Conservation (phyloP, 2,113 vertebrate species). For the Plestiodon gilberti region DNA sequence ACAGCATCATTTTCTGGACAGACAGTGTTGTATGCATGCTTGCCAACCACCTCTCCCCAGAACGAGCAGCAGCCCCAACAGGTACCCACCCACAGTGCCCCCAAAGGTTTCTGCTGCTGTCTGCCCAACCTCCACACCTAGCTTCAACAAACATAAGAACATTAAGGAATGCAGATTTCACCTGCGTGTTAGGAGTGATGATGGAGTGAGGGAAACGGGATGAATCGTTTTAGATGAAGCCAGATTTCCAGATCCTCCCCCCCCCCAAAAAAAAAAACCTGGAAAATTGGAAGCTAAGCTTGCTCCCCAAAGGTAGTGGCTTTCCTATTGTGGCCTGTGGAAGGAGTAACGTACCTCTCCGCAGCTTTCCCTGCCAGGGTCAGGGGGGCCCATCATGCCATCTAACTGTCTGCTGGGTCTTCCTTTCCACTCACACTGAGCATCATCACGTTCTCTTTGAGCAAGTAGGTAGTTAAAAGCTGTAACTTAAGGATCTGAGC, state of each 20-base stretch:
- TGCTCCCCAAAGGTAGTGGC: constrained; percentile 49
- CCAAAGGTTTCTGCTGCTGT: not conserved
- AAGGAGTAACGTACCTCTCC: constrained; percentile 61
- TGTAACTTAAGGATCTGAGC: constrained; percentile 48
- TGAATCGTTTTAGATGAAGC: constrained; percentile 40
- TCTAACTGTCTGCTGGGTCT: constrained; percentile 53
- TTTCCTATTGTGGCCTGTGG: constrained; percentile 36
- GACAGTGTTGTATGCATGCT: not conserved
- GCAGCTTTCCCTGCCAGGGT: constrained; percentile 58
- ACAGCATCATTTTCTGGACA: not conserved
- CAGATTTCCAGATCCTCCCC: constrained; percentile 45
- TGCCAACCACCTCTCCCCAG: not conserved
- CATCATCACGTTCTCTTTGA: constrained; percentile 53
- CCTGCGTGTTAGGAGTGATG: not conserved
- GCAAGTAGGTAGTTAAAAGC: constrained; percentile 41
- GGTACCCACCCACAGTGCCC: not conserved
- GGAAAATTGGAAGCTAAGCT: constrained; percentile 45
- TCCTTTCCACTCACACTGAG: constrained; percentile 63
- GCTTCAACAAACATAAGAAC: fast-evolving
- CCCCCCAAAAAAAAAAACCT: constrained; percentile 30
- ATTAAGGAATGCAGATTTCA: not conserved
- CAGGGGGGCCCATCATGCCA: constrained; percentile 52
- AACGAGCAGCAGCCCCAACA: fast-evolving
- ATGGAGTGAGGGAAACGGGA: not conserved
- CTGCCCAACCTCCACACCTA: not conserved